These are phyloP conservation scores for Heterodera carotae DNA, from an alignment of 1,140 invertebrate genomes.

Conservation along the genomic window DNA sequence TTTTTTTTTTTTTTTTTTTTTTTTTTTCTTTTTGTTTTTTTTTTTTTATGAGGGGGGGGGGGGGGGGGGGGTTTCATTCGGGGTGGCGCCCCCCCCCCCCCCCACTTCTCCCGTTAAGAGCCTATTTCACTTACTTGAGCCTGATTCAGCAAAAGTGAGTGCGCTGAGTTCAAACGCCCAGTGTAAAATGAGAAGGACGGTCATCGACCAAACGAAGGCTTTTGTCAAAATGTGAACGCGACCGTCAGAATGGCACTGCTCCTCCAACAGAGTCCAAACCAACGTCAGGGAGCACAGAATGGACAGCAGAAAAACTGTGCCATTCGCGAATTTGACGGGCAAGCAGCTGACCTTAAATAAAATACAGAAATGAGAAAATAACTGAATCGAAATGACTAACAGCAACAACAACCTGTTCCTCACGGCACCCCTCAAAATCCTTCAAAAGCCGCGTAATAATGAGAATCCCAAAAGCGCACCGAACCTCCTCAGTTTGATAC, in stretches of 20 bases:
- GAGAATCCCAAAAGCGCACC: constrained; percentile 4
- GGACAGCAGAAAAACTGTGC: background rate
- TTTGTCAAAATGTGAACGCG: constrained; percentile 7
- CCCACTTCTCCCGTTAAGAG: no score
- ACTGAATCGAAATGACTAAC: background rate
- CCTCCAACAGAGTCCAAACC: background rate
- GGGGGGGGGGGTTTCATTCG: no score
- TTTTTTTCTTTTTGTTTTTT: no score
- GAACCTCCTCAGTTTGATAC: background rate
- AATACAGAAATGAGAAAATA: background rate
- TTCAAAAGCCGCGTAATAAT: constrained; percentile 31
- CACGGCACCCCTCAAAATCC: constrained; percentile 38
- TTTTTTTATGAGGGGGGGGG: no score
- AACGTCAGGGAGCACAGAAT: background rate
- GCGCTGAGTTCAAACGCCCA: constrained; percentile 34
- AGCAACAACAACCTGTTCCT: constrained; percentile 33
- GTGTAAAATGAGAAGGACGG: constrained; percentile 31
- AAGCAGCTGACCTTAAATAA: constrained; percentile 8
- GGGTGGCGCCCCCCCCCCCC: no score
- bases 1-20: no score
- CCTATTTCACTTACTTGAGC: no score
- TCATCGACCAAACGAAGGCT: constrained; percentile 29
- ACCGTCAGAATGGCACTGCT: background rate
- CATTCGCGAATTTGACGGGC: background rate
- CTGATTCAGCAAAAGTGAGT: background rate